Evolutionary conservation across 92 coral and sea anemone species (phyloP), one percentile per base, ranked within the genome.

Genomic region (Pocillopora grandis): DNA sequence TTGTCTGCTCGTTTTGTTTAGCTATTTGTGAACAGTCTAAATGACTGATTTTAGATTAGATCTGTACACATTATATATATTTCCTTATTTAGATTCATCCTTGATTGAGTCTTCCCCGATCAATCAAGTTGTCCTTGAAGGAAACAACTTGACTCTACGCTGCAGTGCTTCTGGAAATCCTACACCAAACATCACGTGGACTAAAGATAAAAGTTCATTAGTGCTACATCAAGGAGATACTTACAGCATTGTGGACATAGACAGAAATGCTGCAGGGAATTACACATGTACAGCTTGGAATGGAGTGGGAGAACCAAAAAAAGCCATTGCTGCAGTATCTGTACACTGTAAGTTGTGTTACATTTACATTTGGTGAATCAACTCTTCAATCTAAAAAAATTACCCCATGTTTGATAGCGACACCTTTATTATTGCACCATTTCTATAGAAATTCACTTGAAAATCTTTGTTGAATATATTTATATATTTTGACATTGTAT

Each of bases 141-240:
- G 85, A 58, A 48, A 5, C 36, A 71, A 72, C 23, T 35, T 81
- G 21, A 72, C 60, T 8, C 77, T 81, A 17, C n/a, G 19, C 60
- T 81, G 85, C 70, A 71, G 70, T 61, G 77, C 78, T n/a, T 58
- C 85, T 71, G 85, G 87, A 27, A 75, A 83, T 63, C 80, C 87
- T n/a, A 10, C 80, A 31, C 87, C 87, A 62, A 74, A 73, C 58
- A 74, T 83, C 37, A 83, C 62, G 19, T 83, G 87, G 87, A 83
- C 73, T 16, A 75, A 57, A 75, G 33, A 58, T 12, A 73, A 74
- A 12, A 75, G 59, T 17, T 20, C 64, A 21, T 2, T 9, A 70
- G 68, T 81, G n/a, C 5, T 81, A 60, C 58, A 81, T 71, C 67
- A 81, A 70, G 77, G 85, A 81, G 58, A 69, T 35, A 71, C 15